Evolutionary conservation across 2,113 vertebrate species (phyloP), one percentile per base, ranked within the genome.

Genomic region (Pholis gunnellus): DNA sequence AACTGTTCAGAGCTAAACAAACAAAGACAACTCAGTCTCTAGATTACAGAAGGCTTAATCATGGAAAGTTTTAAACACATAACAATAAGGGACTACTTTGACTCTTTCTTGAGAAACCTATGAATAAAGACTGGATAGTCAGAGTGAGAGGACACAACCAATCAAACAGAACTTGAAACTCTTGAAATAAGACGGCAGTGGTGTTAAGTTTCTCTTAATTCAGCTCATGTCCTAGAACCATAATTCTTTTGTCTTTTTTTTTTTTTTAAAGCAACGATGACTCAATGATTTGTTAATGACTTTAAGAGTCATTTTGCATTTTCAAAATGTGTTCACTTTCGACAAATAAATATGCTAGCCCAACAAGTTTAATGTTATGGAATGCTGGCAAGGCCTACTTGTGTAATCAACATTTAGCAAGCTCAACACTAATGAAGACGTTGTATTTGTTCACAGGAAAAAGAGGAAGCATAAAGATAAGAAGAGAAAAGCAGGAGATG

Each of bases 381-480:
- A 20, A 9, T 57, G 20, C 20, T 59, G 42, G 22, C 27, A 6
- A n/a, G 9, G 14, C 22, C 38, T 7, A 1, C 8, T 13, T 36
- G 44, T 50, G 17, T 29, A 25, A 50, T 67, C 52, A n/a, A 72
- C 25, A 69, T 59, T 59, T 48, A n/a, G 50, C 6, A 13, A 50
- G 2, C 1, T n/a, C 36, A 36, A 29, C 29, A 60, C 15, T 22
- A 25, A 34, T 61, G 0, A n/a, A 44, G 1, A 34, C 4, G 0
- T 66, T 25, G 0, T 67, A 17, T 73, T 15, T 46, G 25, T 75
- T 22, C 11, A 69, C 87, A 98, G 97, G 78, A 99, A 97, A 93
- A 98, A 98, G 68, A 98, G 96, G 77, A 97, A 93, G 71, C 90
- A 96, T 86, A 96, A 96, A 48, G 97, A 97, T 86, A 98, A 96